phyloP scores from a whole-genome alignment of 2,888 invertebrate genomes.

The Ischnus inquisitorius region DNA sequence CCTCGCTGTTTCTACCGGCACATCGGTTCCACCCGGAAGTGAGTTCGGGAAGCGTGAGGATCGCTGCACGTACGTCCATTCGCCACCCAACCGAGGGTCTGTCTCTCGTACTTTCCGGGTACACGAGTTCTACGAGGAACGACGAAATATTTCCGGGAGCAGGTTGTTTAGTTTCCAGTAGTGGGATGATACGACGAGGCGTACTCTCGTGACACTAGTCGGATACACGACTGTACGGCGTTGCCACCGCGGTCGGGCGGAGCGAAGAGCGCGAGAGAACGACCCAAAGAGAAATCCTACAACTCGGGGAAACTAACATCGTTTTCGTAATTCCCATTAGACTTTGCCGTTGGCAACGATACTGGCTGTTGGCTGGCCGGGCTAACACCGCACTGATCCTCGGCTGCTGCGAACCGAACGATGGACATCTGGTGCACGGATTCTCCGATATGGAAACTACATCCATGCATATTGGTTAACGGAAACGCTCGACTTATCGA shows the following conservation, averaged over 20 bases:
- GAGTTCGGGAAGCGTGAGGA: slow-evolving; percentile 45
- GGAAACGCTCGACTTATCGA: slow-evolving; percentile 14
- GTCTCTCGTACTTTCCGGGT: not conserved
- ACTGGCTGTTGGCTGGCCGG: slow-evolving; percentile 36
- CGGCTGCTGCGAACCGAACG: slow-evolving; percentile 3
- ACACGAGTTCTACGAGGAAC: not conserved
- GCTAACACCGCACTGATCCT: slow-evolving; percentile 30
- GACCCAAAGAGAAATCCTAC: slow-evolving; percentile 58
- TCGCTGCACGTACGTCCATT: slow-evolving; percentile 39
- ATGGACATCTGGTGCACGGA: slow-evolving; percentile 13
- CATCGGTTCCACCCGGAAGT: slow-evolving; percentile 46
- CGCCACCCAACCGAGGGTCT: not conserved
- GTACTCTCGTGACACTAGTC: not conserved
- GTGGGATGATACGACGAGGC: slow-evolving; percentile 7
- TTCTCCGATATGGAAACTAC: slow-evolving; percentile 13
- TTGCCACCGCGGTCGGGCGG: slow-evolving; percentile 4
- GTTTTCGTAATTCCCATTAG: slow-evolving; percentile 69
- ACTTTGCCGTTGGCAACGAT: slow-evolving; percentile 63
- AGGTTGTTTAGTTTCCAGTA: slow-evolving; percentile 62
- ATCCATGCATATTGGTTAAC: slow-evolving; percentile 23
- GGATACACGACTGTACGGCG: slow-evolving; percentile 36
- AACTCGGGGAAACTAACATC: slow-evolving; percentile 68
- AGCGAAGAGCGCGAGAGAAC: not conserved
- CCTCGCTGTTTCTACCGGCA: slow-evolving; percentile 32
- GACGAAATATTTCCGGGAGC: slow-evolving; percentile 64